Evolutionary conservation across 1,140 invertebrate genomes (phyloP).

Genomic region (Hyles euphorbiae): DNA sequence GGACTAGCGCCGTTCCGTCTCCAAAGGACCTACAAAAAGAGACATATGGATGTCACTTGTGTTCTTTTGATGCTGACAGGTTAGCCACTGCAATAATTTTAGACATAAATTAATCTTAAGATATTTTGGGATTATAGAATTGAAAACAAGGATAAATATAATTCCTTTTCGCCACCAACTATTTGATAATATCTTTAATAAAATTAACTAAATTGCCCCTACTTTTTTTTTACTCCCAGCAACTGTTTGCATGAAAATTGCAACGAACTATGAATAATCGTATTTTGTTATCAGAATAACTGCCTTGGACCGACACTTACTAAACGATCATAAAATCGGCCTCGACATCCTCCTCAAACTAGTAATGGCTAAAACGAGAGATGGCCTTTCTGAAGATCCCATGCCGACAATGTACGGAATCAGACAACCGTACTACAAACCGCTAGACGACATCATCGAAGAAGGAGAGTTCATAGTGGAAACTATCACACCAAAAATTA

Average conservation of each 20-base stretch:
- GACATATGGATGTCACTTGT: slow-evolving; percentile 49
- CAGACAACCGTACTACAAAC: slow-evolving; percentile 52
- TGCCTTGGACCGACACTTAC: slow-evolving; percentile 53
- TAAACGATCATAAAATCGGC: slow-evolving; percentile 60
- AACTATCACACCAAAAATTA: slow-evolving; percentile 52
- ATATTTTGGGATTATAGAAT: too few species aligned
- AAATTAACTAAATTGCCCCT: too few species aligned
- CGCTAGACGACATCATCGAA: slow-evolving; percentile 40
- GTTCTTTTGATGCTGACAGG: slow-evolving; percentile 56
- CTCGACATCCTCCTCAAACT: slow-evolving; percentile 56
- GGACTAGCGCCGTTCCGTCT: slow-evolving; percentile 6
- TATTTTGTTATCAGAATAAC: slow-evolving; percentile 49
- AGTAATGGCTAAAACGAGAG: slow-evolving; percentile 60
- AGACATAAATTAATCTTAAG: neutral
- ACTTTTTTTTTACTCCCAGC: too few species aligned
- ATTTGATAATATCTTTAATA: too few species aligned
- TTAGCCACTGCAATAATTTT: slow-evolving; percentile 9
- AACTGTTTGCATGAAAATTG: too few species aligned
- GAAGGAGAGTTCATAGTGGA: slow-evolving; percentile 56
- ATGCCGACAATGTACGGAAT: slow-evolving; percentile 24
- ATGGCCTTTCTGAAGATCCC: slow-evolving; percentile 37
- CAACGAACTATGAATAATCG: neutral
- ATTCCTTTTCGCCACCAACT: too few species aligned
- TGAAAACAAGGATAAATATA: too few species aligned
- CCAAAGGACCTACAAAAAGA: slow-evolving; percentile 29